Base-by-base conservation (phyloP, 2,113 vertebrate species). In the Antennarius striatus region DNA sequence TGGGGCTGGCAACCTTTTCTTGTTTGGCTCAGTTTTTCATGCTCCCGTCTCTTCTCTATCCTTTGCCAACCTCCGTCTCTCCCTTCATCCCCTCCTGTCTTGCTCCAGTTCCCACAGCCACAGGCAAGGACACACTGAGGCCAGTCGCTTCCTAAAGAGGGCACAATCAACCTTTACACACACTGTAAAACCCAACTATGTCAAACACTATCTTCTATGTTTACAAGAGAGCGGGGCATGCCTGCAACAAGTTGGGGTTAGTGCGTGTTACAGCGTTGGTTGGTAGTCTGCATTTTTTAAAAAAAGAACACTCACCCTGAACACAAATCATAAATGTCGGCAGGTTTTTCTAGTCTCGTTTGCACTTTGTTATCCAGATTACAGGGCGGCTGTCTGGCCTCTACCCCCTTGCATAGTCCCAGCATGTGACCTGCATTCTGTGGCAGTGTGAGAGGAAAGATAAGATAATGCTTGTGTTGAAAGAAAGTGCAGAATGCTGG, bases 41-140 rank as follows among this genome's bases (percentile, higher is more conserved):
- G 49, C 9, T 22, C 15, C 15, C 59, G 0, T 53, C 46, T 16
- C 32, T 12, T 10, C 8, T 22, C 12, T 22, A 52, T 45, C 43
- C 49, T 17, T 16, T 56, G 17, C 7, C 17, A 15, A 40, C 36
- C 42, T 48, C 28, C 53, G 32, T 42, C 30, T 6, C 53, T 17
- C 53, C 10, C 46, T 56, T 10, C 8, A 13, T 69, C 66, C 51
- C 66, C 66, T 51, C 49, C 52, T 2, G 73, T 68, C 71, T 75
- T 56, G 76, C 83, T 85, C 86, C 78, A 83, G 62, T 83, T 87
- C 78, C 53, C 70, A 56, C 56, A 76, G 80, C 82, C 72, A 70
- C 65, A 66, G 81, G 79, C 77, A 86, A 87, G 75, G 83, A 86
- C 75, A 63, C 61, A 47, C 29, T 2, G 58, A 57, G 42, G 73